Evolutionary conservation across 1,140 invertebrate genomes (phyloP).

Genomic region (Antheraea mylitta): DNA sequence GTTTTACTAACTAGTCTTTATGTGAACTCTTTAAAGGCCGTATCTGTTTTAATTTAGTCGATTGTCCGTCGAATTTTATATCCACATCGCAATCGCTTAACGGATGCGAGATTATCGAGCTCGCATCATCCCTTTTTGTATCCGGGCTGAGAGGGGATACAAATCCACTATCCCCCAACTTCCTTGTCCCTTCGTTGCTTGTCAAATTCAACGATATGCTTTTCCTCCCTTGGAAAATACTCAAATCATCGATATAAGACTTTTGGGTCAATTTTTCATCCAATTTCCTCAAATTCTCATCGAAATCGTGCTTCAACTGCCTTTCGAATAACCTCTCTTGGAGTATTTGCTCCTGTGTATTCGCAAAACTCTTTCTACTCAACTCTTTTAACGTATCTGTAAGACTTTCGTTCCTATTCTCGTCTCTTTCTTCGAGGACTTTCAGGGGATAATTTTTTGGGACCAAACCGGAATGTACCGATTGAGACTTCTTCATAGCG

Average conservation of each 20-base stretch:
- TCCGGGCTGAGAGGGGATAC: constrained; percentile 56
- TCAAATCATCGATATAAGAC: constrained; percentile 57
- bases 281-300: constrained; percentile 67
- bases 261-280: constrained; percentile 52
- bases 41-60: constrained; percentile 72
- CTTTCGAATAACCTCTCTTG: constrained; percentile 76
- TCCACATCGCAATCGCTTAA: constrained; percentile 77
- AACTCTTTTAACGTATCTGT: constrained; percentile 64
- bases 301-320: constrained; percentile 72
- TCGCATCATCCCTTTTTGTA: constrained; percentile 42
- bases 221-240: constrained; percentile 51
- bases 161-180: constrained; percentile 57
- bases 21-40: constrained; percentile 36
- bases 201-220: constrained; percentile 64
- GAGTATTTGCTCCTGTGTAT: constrained; percentile 82
- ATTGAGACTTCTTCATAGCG: constrained; percentile 73
- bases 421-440: constrained; percentile 57
- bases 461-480: constrained; percentile 70
- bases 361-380: constrained; percentile 77
- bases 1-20: not conserved
- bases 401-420: constrained; percentile 33
- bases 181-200: constrained; percentile 33
- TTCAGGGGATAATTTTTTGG: constrained; percentile 55
- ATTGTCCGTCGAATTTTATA: constrained; percentile 74
- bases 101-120: constrained; percentile 69